A percentile compares a stretch with the other conserved stretches of the same genome.
Evolutionary conservation across 2,797 vertebrate species (phyloP).

Genomic region (Megaceryle alcyon): DNA sequence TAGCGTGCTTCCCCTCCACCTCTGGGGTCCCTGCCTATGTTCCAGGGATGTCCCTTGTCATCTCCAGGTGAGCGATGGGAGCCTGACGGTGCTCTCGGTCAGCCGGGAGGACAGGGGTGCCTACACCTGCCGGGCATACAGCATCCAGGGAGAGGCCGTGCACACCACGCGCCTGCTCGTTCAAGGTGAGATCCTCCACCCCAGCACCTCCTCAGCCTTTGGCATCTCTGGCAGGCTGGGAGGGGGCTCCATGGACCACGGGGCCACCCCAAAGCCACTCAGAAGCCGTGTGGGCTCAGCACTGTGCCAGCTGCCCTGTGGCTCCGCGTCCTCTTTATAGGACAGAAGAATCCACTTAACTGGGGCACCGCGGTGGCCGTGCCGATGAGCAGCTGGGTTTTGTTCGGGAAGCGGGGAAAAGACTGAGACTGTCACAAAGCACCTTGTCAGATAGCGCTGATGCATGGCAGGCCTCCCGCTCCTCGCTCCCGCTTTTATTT

Average conservation of each 20-base stretch:
- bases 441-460: background rate
- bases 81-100: conserved; percentile 90
- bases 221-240: background rate
- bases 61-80: conserved; percentile 91
- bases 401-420: background rate
- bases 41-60: background rate
- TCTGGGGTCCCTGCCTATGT: fast-evolving
- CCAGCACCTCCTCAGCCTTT: fast-evolving
- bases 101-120: conserved; percentile 94
- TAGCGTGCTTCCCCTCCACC: background rate
- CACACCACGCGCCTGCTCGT: conserved; percentile 96
- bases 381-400: background rate
- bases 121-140: conserved; percentile 95
- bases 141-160: conserved; percentile 96
- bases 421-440: conserved; percentile 46
- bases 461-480: conserved; percentile 25
- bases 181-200: conserved; percentile 85
- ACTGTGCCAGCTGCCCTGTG: fast-evolving
- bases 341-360: background rate
- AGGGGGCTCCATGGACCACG: background rate
- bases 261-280: fast-evolving
- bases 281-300: fast-evolving
- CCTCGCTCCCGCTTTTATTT: conserved; percentile 23
- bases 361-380: background rate
- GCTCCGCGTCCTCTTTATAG: fast-evolving